Evolutionary conservation across 2,797 vertebrate genomes (phyloP), one percentile per base, ranked within the genome.

Genomic region (Neoniphon sammara): DNA sequence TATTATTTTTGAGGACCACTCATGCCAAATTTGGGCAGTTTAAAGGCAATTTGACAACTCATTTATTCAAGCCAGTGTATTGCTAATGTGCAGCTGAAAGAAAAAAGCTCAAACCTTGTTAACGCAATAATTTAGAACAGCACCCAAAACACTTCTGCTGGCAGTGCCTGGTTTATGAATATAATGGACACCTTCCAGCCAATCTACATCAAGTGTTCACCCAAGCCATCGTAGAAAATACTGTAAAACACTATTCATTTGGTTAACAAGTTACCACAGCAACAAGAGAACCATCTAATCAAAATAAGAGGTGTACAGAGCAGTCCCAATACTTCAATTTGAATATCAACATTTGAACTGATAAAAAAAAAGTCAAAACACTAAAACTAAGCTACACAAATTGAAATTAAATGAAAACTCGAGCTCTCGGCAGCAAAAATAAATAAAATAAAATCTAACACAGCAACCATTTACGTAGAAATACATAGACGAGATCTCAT

Each of bases 321-420:
- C 56, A 68, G 50, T 30, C 52, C 3, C 55, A 55, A 74, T 74
- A 77, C 27, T 31, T 31, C 62, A 39, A 58, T 63, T 25, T 64
- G 15, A 78, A 76, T 54, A 52, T 42, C 7, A 3, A 27, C 1
- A 0, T 53, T 12, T 61, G 49, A 54, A 34, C 77, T 23, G 27
- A 64, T 30, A 17, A 46, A 10, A 61, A 11, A 30, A 10, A 8
- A 57, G 10, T 57, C 34, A 75, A 44, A 57, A 59, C 5, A 18
- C 52, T 21, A 50, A 77, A 81, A 66, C 53, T 7, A 65, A 84
- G 50, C 7, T 44, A 66, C 53, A 77, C 42, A 76, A 66, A 81
- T 82, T 77, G 5, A 66, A 76, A 25, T 39, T 52, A 7, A 2
- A 75, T 76, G 39, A 66, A 39, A 84, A 83, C 31, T 52, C 11